Evolutionary conservation across 2,113 vertebrate species (phyloP), one percentile per base, ranked within the genome.

Genomic region (Ondatra zibethicus): DNA sequence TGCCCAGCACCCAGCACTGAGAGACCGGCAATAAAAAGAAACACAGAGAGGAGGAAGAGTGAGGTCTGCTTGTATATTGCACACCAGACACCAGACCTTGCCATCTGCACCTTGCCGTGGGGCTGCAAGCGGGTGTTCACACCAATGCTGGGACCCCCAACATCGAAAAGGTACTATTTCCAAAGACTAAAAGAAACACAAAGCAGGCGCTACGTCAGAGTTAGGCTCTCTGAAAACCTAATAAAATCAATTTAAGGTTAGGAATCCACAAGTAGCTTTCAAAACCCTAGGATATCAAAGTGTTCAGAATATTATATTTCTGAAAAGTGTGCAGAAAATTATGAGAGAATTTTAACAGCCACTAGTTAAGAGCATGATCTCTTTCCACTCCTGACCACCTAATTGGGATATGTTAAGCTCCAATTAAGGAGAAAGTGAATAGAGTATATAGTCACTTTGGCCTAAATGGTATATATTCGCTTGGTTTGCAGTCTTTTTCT

Each of bases 271-370:
- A 66, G 9, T 50, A 70, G 1, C 14, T 88, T 87, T 80, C 52
- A 84, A 88, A 19, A 65, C 17, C 27, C 14, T 93, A 17, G 31
- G 25, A 80, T 47, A 90, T 61, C 6, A 23, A 42, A 39, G 13
- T 91, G 33, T 27, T 75, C 39, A 86, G 70, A 88, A 84, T 93
- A 72, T 86, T 61, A 5, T 75, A 86, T 96, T 95, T 97, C 72
- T 82, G 10, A 88, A 72, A 93, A 70, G 87, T 91, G 65, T 36
- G 27, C 39, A 88, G 84, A 95, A 47, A 76, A 89, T 91, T 23
- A 21, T 61, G 1, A 87, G 45, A 66, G 39, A 23, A 55, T 81
- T 27, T 82, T 33, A 78, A 47, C 27, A 92, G 9, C 13, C 36
- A 11, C 91, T 81, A 88, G 50, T 77, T 94, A 93, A 68, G 39